These are phyloP conservation scores for Clarias batrachus DNA, from an alignment of 2,113 vertebrate genomes.

Conservation along the genomic window DNA sequence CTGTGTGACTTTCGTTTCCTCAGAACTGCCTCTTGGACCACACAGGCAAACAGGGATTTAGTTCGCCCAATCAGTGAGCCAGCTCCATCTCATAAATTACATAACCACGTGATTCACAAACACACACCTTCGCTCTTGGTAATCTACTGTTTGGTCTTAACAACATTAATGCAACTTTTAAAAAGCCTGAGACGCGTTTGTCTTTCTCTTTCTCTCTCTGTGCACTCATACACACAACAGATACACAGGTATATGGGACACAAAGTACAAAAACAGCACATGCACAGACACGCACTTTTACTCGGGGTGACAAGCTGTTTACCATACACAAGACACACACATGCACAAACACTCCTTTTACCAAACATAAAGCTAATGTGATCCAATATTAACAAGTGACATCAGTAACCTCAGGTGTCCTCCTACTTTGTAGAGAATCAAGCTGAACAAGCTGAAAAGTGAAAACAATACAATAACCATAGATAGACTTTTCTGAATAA, in stretches of 20 bases:
- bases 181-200: not conserved
- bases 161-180: not conserved
- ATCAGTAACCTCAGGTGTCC: no score
- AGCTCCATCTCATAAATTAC: not conserved
- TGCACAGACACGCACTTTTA: not conserved
- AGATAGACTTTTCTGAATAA: no score
- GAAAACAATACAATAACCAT: no score
- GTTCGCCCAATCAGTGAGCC: slow-evolving; percentile 31
- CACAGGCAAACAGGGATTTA: slow-evolving; percentile 7
- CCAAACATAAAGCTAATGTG: not conserved
- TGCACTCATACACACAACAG: not conserved
- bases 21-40: slow-evolving; percentile 10
- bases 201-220: not conserved
- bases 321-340: not conserved
- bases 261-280: not conserved
- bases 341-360: no score
- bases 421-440: no score
- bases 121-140: not conserved
- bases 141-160: not conserved
- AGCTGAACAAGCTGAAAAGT: no score
- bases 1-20: slow-evolving; percentile 46
- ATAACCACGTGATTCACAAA: slow-evolving; percentile 12
- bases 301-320: not conserved
- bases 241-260: not conserved
- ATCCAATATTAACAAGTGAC: not conserved